A percentile compares a stretch with the other conserved stretches of the same genome.
phyloP scores from a whole-genome alignment of 2,888 invertebrate genomes.

The Ennomos quercinarius region DNA sequence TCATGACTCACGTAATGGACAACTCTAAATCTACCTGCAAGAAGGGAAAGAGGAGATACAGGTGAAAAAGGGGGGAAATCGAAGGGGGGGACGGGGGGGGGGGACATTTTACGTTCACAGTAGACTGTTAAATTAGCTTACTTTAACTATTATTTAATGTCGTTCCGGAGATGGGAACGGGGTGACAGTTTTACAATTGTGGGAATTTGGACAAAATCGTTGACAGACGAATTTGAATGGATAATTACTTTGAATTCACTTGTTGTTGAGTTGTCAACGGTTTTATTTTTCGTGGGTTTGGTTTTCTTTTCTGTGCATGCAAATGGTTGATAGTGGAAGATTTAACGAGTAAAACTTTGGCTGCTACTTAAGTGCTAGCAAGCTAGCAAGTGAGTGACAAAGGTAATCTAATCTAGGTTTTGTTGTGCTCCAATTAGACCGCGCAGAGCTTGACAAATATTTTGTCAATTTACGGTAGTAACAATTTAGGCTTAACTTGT shows the following conservation, averaged over 20 bases:
- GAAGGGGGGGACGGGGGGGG: conserved; percentile 45
- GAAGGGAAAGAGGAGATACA: conserved; percentile 19
- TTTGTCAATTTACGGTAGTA: not conserved
- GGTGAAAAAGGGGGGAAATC: conserved; percentile 11
- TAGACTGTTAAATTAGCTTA: conserved; percentile 71
- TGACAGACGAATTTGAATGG: conserved; percentile 66
- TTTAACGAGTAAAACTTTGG: conserved; percentile 6
- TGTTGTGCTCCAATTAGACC: too few species aligned
- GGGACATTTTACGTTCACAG: conserved; percentile 58
- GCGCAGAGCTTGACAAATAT: too few species aligned
- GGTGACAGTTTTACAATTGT: conserved; percentile 67
- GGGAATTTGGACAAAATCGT: conserved; percentile 64
- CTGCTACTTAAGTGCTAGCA: conserved; percentile 11
- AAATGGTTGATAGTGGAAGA: conserved; percentile 18
- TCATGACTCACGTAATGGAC: conserved; percentile 69
- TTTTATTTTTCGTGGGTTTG: conserved; percentile 30
- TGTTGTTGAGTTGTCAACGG: conserved; percentile 46
- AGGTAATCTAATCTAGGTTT: too few species aligned
- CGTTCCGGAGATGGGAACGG: conserved; percentile 67
- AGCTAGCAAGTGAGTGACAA: not conserved
- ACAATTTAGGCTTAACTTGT: not conserved
- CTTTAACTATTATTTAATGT: conserved; percentile 79
- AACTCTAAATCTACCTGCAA: conserved; percentile 52
- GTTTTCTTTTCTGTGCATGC: conserved; percentile 30
- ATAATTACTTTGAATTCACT: conserved; percentile 63